Percentiles rank a stretch among this genome's conserved stretches.
Conservation (phyloP, 2,888 invertebrate species). For the Lordiphosa andalusiaca region DNA sequence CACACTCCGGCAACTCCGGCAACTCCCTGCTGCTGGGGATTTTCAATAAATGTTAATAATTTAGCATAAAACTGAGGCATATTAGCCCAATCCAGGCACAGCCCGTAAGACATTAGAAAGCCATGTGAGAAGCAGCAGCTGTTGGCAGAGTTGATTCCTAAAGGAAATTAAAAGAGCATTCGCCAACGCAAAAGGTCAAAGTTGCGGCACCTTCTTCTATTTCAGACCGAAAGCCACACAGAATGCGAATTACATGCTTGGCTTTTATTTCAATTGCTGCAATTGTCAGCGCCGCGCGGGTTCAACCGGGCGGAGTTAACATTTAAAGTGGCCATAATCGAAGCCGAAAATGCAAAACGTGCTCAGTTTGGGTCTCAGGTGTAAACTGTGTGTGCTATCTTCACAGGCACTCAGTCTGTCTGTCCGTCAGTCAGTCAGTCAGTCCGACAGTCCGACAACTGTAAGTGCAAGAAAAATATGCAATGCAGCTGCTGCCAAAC, state of each 20-base stretch:
- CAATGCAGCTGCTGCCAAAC: conserved; percentile 46
- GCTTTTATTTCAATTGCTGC: conserved; percentile 47
- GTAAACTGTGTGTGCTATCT: conserved; percentile 40
- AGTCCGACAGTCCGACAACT: neutral
- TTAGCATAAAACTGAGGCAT: conserved; percentile 60
- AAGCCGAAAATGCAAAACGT: conserved; percentile 67
- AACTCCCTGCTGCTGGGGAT: conserved; percentile 44
- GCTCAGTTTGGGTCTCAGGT: conserved; percentile 42
- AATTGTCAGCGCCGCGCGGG: conserved; percentile 2
- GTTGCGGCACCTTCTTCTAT: no score
- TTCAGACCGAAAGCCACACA: no score
- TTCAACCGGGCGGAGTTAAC: conserved; percentile 36
- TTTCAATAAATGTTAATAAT: conserved; percentile 70
- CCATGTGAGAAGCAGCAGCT: conserved; percentile 66
- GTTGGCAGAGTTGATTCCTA: conserved; percentile 44
- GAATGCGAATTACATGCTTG: conserved; percentile 27
- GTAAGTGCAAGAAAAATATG: conserved; percentile 44
- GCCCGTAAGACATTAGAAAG: conserved; percentile 52
- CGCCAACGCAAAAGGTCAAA: conserved; percentile 39
- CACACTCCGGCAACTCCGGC: neutral
- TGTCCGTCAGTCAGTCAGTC: neutral
- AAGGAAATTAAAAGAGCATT: conserved; percentile 59
- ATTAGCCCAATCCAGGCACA: conserved; percentile 49
- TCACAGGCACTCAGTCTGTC: conserved; percentile 6
- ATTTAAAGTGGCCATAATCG: conserved; percentile 64